phyloP scores from a whole-genome alignment of 2,797 vertebrate genomes.

The Calcarius lapponicus region DNA sequence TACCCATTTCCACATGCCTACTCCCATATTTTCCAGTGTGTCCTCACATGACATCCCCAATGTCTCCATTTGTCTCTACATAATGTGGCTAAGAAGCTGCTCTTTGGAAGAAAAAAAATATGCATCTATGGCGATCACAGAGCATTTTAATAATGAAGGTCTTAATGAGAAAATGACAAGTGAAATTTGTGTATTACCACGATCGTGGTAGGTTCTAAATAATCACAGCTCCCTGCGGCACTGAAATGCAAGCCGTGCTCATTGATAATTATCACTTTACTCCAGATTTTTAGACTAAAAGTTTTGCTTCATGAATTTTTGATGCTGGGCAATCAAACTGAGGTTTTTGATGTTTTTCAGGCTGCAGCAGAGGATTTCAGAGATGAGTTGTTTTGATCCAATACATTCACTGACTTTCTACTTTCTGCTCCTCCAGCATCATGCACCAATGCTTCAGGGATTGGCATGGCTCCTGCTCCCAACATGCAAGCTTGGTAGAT shows the following conservation, averaged over 20 bases:
- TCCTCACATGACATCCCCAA: fast-evolving
- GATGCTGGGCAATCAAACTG: fast-evolving
- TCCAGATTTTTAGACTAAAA: neutral
- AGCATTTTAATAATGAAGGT: neutral
- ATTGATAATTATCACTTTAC: neutral
- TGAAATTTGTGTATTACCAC: neutral
- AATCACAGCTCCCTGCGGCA: neutral
- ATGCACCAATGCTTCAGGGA: neutral
- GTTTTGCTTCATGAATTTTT: neutral
- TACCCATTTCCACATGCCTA: neutral
- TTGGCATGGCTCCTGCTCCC: neutral
- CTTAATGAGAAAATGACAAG: neutral
- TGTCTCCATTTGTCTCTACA: neutral
- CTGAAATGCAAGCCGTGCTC: neutral
- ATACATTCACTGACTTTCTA: neutral
- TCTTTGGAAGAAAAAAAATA: neutral
- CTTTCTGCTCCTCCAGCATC: neutral
- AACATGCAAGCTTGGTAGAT: fast-evolving
- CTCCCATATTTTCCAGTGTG: neutral
- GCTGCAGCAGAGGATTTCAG: neutral
- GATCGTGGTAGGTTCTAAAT: fast-evolving
- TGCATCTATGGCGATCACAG: neutral
- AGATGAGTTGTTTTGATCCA: neutral
- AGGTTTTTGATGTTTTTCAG: neutral
- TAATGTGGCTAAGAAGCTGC: neutral